Base-by-base conservation (phyloP, 1,140 invertebrate genomes). In the Meloidogyne hapla region DNA sequence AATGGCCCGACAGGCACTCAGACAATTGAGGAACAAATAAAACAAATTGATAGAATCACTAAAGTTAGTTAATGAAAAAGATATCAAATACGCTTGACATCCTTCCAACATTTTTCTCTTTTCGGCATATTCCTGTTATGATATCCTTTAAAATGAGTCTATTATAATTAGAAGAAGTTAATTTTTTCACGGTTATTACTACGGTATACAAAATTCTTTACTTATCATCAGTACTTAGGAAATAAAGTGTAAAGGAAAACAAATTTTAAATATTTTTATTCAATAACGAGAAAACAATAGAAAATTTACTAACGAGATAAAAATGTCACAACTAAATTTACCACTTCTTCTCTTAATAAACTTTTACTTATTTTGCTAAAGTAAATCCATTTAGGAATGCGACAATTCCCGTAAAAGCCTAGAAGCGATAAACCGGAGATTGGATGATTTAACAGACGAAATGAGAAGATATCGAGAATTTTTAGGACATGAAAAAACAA, bases 401-500 rank as follows among this genome's bases (percentile, higher is more conserved):
- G 77, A 78, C 61, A 72, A 62, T 33, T 78, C 77, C 10, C 77
- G 77, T 33, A 78, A 78, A 56, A 78, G 48, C 64, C 23, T 78
- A 18, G 77, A 78, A 67, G 21, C 45, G 1, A 78, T 78, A 26
- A 78, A 79, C 26, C 65, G 77, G 10, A 38, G 77, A 26, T 67
- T 78, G 4, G 77, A 78, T 23, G 77, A 78, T 48, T 25, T 78
- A 25, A 78, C 80, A 23, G 77, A 78, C 38, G 77, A 79, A 71
- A 67, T 78, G 21, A 45, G 76, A 8, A 62, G 77, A 45, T 78
- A 78, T 61, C 65, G 77, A 48, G 77, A 78, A 63, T 78, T 78
- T 64, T 65, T 78, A 26, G 77, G 77, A 23, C 77, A 78, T 65
- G 77, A 78, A 65, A 78, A 78, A 62, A 65, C 77, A 28, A 26